Base-by-base conservation (phyloP, 2,888 invertebrate species). In the Melanotus villosus region DNA sequence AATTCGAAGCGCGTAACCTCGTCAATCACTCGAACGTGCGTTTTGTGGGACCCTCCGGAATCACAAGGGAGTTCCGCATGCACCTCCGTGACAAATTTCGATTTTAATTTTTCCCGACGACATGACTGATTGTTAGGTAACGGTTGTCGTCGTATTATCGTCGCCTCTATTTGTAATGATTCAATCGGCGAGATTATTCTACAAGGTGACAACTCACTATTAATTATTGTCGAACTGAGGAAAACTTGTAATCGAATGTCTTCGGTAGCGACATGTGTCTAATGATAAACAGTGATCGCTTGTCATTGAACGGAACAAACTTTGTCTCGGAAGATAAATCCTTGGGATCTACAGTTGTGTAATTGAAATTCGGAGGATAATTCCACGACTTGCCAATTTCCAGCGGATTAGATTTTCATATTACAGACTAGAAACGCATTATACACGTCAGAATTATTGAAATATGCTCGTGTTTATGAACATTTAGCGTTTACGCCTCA, bases 171-270 rank as follows among this genome's bases (percentile, higher is more conserved):
- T 73, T 70, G 71, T 75, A 75, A 73, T 60, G 73, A 71, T 75
- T 70, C 70, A 59, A 73, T 74, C 72, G 71, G 52, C 64, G 59
- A 69, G 71, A 75, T 72, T 67, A 68, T 67, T 32, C 60, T 38
- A 38, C 59, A 54, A 74, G 72, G 73, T 77, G 79, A 79, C 79
- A 77, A 75, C 75, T 74, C 64, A 77, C 77, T 76, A 79, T 79
- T 79, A 79, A 79, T 79, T 76, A 79, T 79, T 79, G 79, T 79
- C 78, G 76, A 71, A 72, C 68, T 73, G 73, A 45, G 70, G 77
- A 75, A 78, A 79, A 79, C 62, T 79, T 78, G 77, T 79, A 79
- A 79, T 79, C 77, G 79, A 79, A 79, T 77, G 78, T 78, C 76
- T 73, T 63, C 74, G 73, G 71, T 75, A 71, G 74, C 72, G 76